These are phyloP conservation scores for Chloebia gouldiae DNA, from an alignment of 2,113 vertebrate genomes.

Conservation along the genomic window DNA sequence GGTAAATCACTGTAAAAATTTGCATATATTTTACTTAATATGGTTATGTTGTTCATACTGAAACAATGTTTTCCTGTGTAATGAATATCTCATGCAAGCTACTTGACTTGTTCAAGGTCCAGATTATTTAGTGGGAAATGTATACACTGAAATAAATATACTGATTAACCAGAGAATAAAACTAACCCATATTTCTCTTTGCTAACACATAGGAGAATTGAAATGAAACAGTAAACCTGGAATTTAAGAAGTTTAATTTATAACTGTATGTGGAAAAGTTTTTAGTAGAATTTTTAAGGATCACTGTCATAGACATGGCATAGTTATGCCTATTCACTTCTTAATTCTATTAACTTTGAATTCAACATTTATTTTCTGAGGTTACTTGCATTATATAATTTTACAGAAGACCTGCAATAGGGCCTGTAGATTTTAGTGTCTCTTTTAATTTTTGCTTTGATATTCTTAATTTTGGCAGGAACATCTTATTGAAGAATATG, in stretches of 20 bases:
- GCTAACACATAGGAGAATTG: neutral
- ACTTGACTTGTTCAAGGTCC: neutral
- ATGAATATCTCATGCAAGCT: neutral
- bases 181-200: neutral
- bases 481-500: neutral
- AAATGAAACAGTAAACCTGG: neutral
- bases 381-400: neutral
- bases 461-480: neutral
- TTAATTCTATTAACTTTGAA: neutral
- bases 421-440: neutral
- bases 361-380: neutral
- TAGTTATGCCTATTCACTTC: neutral
- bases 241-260: neutral
- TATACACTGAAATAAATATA: neutral
- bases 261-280: neutral
- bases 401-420: neutral
- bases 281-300: neutral
- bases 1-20: neutral
- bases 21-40: neutral
- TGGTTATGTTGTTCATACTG: neutral
- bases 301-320: neutral
- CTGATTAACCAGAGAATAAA: neutral
- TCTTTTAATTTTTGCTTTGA: neutral
- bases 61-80: neutral
- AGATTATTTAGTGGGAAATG: neutral